These are phyloP conservation scores for Amphilophus citrinellus DNA, from an alignment of 2,113 vertebrate species.

Conservation along the genomic window DNA sequence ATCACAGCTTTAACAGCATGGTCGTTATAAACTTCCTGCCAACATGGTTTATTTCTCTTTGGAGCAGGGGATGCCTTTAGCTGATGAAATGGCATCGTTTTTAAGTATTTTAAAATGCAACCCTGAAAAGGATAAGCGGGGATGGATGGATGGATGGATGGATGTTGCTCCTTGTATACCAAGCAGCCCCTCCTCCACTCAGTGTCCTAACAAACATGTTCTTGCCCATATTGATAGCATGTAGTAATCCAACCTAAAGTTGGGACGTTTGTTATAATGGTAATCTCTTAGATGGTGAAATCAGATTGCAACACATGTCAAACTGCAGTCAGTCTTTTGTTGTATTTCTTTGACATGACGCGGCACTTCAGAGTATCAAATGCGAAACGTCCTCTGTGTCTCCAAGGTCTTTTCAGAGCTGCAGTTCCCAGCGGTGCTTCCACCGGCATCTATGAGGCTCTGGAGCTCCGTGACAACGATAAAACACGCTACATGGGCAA, in stretches of 20 bases:
- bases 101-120: not conserved
- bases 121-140: too few species aligned
- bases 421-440: slow-evolving; percentile 97
- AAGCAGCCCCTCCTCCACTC: not conserved
- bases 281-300: not conserved
- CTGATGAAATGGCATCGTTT: not conserved
- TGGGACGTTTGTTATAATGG: not conserved
- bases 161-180: not conserved
- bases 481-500: slow-evolving; percentile 97
- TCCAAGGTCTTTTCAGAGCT: slow-evolving; percentile 93
- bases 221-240: not conserved
- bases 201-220: not conserved
- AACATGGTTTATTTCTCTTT: slow-evolving; percentile 12
- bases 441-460: slow-evolving; percentile 97
- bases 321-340: not conserved
- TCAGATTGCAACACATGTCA: not conserved
- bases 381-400: slow-evolving; percentile 36
- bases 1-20: slow-evolving; percentile 58
- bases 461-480: slow-evolving; percentile 98
- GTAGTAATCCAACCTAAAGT: not conserved
- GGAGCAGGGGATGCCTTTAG: not conserved
- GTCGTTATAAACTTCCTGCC: slow-evolving; percentile 2
- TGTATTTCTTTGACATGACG: slow-evolving; percentile 2
- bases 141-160: too few species aligned
- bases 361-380: not conserved